A percentile compares a stretch with the other conserved stretches of the same genome.
Conservation (phyloP, 2,888 invertebrate species). For the Chirona hameri region DNA sequence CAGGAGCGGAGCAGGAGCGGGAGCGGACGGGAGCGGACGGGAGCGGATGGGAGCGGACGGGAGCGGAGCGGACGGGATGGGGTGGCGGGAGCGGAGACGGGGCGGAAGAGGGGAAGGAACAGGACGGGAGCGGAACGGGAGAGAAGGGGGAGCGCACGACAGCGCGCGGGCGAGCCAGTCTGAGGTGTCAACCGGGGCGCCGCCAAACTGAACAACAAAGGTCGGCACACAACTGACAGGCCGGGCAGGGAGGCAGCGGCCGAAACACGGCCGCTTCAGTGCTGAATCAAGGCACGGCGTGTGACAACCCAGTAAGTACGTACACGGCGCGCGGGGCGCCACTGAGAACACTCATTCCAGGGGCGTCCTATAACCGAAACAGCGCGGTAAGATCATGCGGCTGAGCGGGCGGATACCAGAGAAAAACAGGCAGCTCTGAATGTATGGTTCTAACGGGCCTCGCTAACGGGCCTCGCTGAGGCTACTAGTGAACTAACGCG, state of each 20-base stretch:
- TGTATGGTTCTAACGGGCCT: not conserved
- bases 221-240: not conserved
- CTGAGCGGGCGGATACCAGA: not conserved
- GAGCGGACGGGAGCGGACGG: not conserved
- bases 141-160: slow-evolving; percentile 26
- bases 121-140: not conserved
- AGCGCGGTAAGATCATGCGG: not conserved
- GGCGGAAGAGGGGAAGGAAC: slow-evolving; percentile 27
- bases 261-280: slow-evolving; percentile 12
- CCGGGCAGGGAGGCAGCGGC: not conserved
- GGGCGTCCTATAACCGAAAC: no score
- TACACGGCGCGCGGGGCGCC: not conserved
- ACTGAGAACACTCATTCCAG: no score
- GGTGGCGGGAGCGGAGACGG: slow-evolving; percentile 13
- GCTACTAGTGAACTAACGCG: not conserved
- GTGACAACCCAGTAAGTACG: no score
- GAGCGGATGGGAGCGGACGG: no score
- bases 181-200: not conserved
- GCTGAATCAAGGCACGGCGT: not conserved
- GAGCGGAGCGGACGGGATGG: not conserved
- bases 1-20: not conserved
- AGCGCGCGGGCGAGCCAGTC: not conserved
- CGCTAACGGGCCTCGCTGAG: not conserved
- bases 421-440: not conserved
- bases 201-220: slow-evolving; percentile 24